Conservation (phyloP, 2,888 invertebrate species). For the Lathronympha strigana region DNA sequence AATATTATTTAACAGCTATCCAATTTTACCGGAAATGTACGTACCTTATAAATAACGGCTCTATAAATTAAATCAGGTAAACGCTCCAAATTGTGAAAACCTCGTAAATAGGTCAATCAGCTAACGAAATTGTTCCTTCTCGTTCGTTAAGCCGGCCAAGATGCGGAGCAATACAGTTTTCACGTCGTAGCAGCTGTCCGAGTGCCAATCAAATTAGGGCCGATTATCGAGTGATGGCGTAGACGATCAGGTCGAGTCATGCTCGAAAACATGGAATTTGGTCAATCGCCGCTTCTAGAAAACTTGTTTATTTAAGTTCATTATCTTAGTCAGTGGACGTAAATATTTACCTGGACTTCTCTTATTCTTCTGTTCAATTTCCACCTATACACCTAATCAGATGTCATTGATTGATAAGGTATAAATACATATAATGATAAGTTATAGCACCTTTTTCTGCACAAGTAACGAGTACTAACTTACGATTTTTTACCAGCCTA, state of each 20-base stretch:
- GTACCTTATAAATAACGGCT: background rate
- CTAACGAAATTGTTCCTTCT: slow-evolving; percentile 57
- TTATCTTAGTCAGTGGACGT: background rate
- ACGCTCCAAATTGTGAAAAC: slow-evolving; percentile 28
- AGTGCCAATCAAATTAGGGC: slow-evolving; percentile 78
- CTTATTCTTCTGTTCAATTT: too few species aligned
- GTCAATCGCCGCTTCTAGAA: background rate
- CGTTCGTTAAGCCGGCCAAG: slow-evolving; percentile 62
- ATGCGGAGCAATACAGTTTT: slow-evolving; percentile 70
- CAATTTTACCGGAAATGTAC: too few species aligned
- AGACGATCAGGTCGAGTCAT: slow-evolving; percentile 49
- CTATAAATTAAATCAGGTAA: slow-evolving; percentile 7
- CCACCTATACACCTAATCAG: too few species aligned
- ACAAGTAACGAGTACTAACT: too few species aligned
- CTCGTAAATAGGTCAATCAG: slow-evolving; percentile 60
- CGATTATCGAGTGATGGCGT: slow-evolving; percentile 65
- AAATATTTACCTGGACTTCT: too few species aligned
- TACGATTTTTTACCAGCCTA: too few species aligned
- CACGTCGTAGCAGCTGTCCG: slow-evolving; percentile 74
- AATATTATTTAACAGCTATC: too few species aligned
- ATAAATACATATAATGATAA: too few species aligned
- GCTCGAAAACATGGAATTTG: slow-evolving; percentile 14
- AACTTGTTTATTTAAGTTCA: background rate
- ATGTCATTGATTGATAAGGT: too few species aligned
- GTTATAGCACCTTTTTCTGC: too few species aligned